phyloP scores from a whole-genome alignment of 2,888 invertebrate genomes.

The Chrysodeixis includens region DNA sequence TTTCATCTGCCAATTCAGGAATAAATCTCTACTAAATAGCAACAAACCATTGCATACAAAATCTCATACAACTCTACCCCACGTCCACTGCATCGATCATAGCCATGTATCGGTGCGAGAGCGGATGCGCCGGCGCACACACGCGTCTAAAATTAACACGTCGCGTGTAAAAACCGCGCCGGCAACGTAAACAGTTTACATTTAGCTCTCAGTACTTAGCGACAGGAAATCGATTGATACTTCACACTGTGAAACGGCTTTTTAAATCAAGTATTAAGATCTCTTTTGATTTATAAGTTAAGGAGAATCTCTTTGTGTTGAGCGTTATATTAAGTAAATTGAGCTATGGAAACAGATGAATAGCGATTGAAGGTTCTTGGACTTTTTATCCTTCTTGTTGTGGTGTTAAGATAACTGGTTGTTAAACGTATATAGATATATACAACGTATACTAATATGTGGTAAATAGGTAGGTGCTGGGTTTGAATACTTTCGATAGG shows the following conservation, averaged over 20 bases:
- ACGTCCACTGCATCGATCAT: constrained; percentile 39
- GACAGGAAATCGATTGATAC: constrained; percentile 55
- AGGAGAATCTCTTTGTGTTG: too few relatives aligned
- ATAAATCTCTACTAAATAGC: neutral
- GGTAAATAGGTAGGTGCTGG: too few relatives aligned
- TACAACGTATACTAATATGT: too few relatives aligned
- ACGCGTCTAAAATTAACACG: constrained; percentile 77
- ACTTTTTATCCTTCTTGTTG: too few relatives aligned
- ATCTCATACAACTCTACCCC: constrained; percentile 6
- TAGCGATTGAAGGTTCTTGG: too few relatives aligned
- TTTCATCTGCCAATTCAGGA: too few relatives aligned
- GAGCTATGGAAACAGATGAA: too few relatives aligned
- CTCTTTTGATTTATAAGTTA: too few relatives aligned
- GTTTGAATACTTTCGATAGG: too few relatives aligned
- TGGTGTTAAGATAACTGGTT: too few relatives aligned
- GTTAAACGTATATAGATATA: too few relatives aligned
- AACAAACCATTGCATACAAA: neutral
- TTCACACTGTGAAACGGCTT: constrained; percentile 20
- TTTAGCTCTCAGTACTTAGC: constrained; percentile 46
- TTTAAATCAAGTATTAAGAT: neutral
- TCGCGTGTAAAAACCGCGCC: constrained; percentile 68
- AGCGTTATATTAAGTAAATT: too few relatives aligned
- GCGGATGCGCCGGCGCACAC: constrained; percentile 72
- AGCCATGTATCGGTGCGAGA: constrained; percentile 56
- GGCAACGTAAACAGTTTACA: constrained; percentile 71